Conservation (phyloP, 2,888 invertebrate genomes). For the Morpho deidamia region DNA sequence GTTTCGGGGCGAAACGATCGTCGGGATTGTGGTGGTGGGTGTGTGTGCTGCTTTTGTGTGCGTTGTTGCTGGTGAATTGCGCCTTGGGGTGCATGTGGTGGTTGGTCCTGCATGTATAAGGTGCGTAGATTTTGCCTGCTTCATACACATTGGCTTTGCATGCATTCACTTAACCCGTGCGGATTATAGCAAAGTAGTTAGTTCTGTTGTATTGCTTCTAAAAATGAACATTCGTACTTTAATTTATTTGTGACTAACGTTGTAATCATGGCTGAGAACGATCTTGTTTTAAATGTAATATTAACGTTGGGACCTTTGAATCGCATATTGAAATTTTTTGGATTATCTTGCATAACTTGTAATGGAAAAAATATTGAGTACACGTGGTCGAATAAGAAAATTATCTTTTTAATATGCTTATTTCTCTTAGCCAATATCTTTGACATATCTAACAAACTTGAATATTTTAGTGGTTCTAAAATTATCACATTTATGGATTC, state of each 20-base stretch:
- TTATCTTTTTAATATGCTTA: background rate
- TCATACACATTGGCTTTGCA: no score
- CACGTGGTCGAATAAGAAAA: constrained; percentile 7
- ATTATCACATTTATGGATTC: background rate
- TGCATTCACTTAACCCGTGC: no score
- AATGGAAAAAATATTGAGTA: constrained; percentile 1
- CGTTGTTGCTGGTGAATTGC: no score
- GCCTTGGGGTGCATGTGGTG: no score
- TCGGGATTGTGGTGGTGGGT: no score
- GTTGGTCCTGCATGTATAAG: no score
- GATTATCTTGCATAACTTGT: constrained; percentile 8
- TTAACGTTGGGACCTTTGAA: constrained; percentile 9
- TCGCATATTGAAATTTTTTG: constrained; percentile 4
- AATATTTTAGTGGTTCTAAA: background rate
- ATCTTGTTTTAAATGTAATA: background rate
- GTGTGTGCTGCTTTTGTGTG: no score
- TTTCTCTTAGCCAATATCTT: background rate
- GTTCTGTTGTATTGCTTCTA: no score
- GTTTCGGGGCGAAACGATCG: no score
- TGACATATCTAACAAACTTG: background rate
- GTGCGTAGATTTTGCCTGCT: no score
- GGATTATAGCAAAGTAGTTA: no score
- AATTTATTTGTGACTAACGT: background rate
- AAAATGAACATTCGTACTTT: background rate
- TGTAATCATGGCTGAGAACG: background rate